Evolutionary conservation across 2,113 vertebrate genomes (phyloP).

Genomic region (Irena cyanogastra): DNA sequence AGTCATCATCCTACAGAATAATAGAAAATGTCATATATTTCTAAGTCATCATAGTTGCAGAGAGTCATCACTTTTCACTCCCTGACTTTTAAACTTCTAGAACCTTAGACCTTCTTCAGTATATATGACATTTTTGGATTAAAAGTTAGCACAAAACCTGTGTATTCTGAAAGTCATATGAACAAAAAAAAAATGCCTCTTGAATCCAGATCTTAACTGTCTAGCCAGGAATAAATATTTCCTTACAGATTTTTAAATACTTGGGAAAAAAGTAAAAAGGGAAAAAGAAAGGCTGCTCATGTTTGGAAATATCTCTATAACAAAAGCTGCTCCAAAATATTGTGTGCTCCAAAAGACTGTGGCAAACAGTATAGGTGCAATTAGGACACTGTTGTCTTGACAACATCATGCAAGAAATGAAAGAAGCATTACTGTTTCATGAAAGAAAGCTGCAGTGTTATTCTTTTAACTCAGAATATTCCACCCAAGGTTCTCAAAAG

Average conservation of each 20-base stretch:
- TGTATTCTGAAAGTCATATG: background rate
- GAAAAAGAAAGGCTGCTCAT: background rate
- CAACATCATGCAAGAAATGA: background rate
- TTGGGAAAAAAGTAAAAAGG: background rate
- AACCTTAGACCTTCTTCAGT: background rate
- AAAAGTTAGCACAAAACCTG: background rate
- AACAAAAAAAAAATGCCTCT: background rate
- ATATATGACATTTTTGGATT: background rate
- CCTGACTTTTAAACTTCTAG: background rate
- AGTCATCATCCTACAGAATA: background rate
- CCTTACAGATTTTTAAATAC: background rate
- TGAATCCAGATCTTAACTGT: background rate
- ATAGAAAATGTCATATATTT: background rate
- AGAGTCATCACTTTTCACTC: background rate
- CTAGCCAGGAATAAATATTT: constrained; percentile 12
- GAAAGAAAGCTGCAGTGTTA: background rate
- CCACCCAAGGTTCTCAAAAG: background rate
- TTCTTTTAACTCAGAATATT: background rate
- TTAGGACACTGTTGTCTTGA: background rate
- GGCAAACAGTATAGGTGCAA: background rate
- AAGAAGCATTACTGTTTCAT: background rate
- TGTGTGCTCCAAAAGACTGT: background rate
- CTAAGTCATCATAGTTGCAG: background rate
- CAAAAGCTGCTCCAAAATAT: background rate
- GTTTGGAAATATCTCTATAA: background rate